A percentile compares a stretch with the other conserved stretches of the same genome.
These are phyloP conservation scores for Chironomus striatipennis DNA, from an alignment of 1,140 invertebrate genomes.

Conservation along the genomic window DNA sequence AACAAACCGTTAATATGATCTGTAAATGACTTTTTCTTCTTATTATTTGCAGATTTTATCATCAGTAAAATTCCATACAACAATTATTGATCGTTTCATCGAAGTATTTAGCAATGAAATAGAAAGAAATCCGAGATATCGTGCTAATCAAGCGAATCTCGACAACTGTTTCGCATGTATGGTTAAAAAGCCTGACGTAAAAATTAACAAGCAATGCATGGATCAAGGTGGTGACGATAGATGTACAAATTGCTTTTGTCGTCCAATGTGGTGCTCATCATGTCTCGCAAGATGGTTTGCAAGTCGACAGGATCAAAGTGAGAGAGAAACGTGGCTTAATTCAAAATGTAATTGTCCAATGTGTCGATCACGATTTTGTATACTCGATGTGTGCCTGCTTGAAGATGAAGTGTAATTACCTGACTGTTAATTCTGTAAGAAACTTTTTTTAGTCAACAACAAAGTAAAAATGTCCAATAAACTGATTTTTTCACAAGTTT, in stretches of 20 bases:
- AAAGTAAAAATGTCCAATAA: too few species aligned
- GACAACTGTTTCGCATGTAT: conserved; percentile 85
- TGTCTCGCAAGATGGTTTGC: conserved; percentile 87
- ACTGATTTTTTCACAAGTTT: too few species aligned
- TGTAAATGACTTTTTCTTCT: neutral
- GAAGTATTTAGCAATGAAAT: conserved; percentile 73
- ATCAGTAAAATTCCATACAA: conserved; percentile 69
- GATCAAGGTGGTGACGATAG: conserved; percentile 34
- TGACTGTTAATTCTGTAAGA: too few species aligned
- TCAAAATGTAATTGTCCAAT: conserved; percentile 84
- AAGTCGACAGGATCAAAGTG: conserved; percentile 65
- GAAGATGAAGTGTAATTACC: neutral
- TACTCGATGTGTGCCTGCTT: conserved; percentile 65
- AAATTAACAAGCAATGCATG: conserved; percentile 65
- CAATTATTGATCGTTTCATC: conserved; percentile 72
- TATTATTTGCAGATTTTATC: conserved; percentile 48
- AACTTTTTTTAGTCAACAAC: too few species aligned
- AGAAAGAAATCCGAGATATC: neutral
- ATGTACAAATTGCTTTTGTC: conserved; percentile 55
- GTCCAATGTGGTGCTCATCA: conserved; percentile 82
- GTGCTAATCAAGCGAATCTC: conserved; percentile 47
- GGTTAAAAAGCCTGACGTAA: conserved; percentile 67
- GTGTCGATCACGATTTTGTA: conserved; percentile 76
- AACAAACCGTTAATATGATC: neutral
- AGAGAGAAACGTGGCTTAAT: conserved; percentile 68